Evolutionary conservation across 2,797 vertebrate genomes (phyloP), one percentile per base, ranked within the genome.

Genomic region (Gobionotothen gibberifrons): DNA sequence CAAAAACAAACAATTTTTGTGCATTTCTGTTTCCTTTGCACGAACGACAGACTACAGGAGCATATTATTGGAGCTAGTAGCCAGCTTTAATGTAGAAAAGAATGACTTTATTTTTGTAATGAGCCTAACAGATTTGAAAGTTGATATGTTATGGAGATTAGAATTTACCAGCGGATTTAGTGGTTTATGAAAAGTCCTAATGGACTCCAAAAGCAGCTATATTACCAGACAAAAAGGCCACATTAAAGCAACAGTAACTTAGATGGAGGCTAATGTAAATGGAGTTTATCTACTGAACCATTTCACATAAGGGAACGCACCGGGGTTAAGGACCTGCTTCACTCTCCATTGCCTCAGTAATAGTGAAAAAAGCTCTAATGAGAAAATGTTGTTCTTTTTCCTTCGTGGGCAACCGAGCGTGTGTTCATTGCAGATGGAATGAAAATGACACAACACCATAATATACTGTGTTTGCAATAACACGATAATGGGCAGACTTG

Each of bases 281-380:
- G 61, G 51, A 54, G 61, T 79, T 71, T 63, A 66, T 83, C 66
- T 63, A 51, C 60, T 74, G 57, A 84, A 74, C 59, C 54, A 51
- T 54, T 76, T 79, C 69, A 64, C 82, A 69, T 29, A 29, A 43
- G 56, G 68, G 82, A 79, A 72, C 61, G 68, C 42, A 71, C 40
- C n/a, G 36, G 7, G 57, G 62, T 74, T 78, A 66, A 80, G 49
- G 75, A 73, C 73, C 84, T 82, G 32, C 61, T 87, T 87, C 81
- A 90, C 57, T 79, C 85, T 83, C 71, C 87, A 89, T 83, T 85
- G 72, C 74, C 69, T 78, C 79, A n/a, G 73, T 84, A 87, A 92
- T 83, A 77, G 69, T 61, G 62, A 76, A 72, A 84, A 78, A 77
- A 56, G 72, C 53, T 69, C 72, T 87, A 82, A 86, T 87, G 74